phyloP scores from a whole-genome alignment of 2,113 vertebrate species.

The Rhizomys pruinosus region DNA sequence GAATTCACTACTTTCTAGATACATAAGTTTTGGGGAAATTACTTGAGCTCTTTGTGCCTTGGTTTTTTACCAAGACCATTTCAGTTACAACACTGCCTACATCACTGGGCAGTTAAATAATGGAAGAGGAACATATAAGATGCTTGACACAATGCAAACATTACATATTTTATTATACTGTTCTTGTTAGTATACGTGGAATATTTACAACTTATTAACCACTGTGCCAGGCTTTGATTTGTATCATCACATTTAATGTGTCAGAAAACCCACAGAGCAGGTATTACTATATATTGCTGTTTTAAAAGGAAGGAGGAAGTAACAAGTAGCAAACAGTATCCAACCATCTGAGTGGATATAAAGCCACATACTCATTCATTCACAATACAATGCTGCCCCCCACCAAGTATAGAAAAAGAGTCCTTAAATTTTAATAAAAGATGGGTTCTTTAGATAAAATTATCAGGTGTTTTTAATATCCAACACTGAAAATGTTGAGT shows the following conservation, averaged over 20 bases:
- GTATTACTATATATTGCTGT: not conserved
- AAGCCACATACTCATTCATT: too few species aligned
- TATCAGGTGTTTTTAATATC: too few species aligned
- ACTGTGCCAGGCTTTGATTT: too few species aligned
- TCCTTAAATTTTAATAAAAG: slow-evolving; percentile 48
- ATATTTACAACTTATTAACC: not conserved
- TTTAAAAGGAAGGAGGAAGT: slow-evolving; percentile 10
- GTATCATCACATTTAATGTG: not conserved
- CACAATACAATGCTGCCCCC: not conserved
- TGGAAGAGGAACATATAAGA: not conserved
- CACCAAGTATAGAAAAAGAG: not conserved
- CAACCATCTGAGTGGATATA: not conserved
- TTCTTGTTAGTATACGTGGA: not conserved
- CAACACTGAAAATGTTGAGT: too few species aligned
- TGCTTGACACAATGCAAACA: not conserved
- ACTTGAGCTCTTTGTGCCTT: not conserved
- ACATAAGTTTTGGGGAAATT: not conserved
- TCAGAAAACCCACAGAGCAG: not conserved
- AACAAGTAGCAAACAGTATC: slow-evolving; percentile 9
- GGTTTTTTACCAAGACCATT: slow-evolving; percentile 1
- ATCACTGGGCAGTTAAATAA: not conserved
- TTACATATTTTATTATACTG: not conserved
- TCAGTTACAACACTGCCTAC: not conserved
- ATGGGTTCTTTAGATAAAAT: too few species aligned
- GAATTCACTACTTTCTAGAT: not conserved